Percentiles rank a stretch among this genome's conserved stretches.
Conservation (phyloP, 2,113 vertebrate genomes). For the Dicrurus megarhynchus region DNA sequence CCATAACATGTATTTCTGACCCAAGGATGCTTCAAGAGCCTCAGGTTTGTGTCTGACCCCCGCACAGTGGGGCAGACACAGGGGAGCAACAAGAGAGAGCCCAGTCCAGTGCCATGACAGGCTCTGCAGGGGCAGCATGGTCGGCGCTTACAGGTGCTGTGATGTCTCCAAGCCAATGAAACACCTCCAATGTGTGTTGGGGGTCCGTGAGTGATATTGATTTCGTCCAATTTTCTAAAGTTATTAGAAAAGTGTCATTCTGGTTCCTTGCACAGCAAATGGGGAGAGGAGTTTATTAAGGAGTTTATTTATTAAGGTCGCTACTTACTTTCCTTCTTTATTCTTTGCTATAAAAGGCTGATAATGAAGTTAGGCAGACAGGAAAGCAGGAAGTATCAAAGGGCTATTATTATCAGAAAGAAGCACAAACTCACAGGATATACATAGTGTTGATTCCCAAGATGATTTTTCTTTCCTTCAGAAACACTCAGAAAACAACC, state of each 20-base stretch:
- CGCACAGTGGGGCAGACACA: accelerated
- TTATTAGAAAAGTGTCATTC: neutral
- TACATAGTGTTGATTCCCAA: neutral
- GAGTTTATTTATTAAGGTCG: neutral
- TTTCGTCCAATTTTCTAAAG: neutral
- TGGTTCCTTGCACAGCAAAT: neutral
- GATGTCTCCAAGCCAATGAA: neutral
- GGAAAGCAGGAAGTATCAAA: neutral
- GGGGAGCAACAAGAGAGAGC: too few species aligned
- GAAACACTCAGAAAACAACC: neutral
- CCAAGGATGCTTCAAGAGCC: neutral
- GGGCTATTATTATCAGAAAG: neutral
- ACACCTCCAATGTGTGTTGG: neutral
- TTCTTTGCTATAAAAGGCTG: neutral
- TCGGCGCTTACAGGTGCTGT: accelerated
- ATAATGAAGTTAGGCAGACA: neutral
- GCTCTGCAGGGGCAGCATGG: neutral
- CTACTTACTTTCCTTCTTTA: neutral
- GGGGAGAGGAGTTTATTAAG: neutral
- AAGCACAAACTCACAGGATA: neutral
- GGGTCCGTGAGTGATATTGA: accelerated
- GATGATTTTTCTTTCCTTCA: neutral
- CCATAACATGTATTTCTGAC: neutral
- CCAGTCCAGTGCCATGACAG: accelerated
- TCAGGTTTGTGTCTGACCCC: neutral